Conservation (phyloP, 2,113 vertebrate genomes). For the Phainopepla nitens region DNA sequence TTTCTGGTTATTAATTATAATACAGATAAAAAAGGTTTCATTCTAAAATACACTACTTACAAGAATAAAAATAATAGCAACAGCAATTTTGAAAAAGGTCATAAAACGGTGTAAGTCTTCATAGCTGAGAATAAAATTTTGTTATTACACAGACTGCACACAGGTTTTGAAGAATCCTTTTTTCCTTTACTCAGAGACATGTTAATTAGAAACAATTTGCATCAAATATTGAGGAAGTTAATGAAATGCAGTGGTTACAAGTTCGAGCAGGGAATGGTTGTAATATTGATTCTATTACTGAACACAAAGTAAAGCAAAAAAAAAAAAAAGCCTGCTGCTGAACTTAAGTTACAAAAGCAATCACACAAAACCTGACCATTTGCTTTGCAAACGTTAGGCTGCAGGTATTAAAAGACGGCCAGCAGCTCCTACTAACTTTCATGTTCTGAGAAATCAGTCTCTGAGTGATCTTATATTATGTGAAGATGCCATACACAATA, state of each 20-base stretch:
- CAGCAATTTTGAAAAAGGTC: not conserved
- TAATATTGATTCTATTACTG: not conserved
- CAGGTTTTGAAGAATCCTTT: not conserved
- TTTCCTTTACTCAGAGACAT: not conserved
- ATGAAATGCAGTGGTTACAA: not conserved
- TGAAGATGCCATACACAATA: not conserved
- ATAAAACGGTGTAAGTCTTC: not conserved
- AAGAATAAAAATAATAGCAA: not conserved
- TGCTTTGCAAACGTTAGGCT: not conserved
- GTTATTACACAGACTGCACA: not conserved
- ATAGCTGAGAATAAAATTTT: not conserved
- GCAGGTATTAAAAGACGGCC: not conserved
- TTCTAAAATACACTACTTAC: not conserved
- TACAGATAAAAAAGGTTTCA: not conserved
- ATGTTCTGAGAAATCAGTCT: not conserved
- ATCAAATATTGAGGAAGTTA: slow-evolving; percentile 17
- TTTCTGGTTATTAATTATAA: not conserved
- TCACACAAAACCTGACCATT: not conserved
- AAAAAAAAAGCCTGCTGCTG: not conserved
- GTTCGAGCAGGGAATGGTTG: not conserved
- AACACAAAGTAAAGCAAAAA: not conserved
- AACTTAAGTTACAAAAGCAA: not conserved
- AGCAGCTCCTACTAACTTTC: not conserved
- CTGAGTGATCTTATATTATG: not conserved
- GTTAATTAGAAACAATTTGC: slow-evolving; percentile 19